phyloP scores from a whole-genome alignment of 2,113 vertebrate genomes.

The Actenoides hombroni region DNA sequence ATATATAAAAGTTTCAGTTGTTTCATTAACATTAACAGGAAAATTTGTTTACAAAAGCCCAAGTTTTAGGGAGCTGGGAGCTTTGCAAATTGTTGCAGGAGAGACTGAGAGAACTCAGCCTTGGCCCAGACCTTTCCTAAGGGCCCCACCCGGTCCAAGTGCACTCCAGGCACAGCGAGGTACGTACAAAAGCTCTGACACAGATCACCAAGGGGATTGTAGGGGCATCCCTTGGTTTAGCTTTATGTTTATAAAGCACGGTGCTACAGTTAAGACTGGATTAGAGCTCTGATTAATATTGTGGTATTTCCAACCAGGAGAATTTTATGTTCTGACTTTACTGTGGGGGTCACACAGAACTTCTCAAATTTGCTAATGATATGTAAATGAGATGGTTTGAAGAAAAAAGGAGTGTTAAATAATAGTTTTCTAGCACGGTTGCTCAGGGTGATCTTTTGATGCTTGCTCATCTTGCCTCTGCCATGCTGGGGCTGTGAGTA shows the following conservation, averaged over 20 bases:
- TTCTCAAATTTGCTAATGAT: neutral
- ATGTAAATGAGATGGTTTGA: neutral
- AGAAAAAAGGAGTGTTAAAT: neutral
- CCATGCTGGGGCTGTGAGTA: neutral
- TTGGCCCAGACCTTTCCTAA: neutral
- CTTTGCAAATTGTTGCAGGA: neutral
- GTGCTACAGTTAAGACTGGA: neutral
- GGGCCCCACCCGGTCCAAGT: neutral
- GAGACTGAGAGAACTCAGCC: fast-evolving
- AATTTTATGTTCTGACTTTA: neutral
- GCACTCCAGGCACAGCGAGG: neutral
- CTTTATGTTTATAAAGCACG: neutral
- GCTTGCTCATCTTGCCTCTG: neutral
- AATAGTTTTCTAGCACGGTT: fast-evolving
- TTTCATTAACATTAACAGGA: neutral
- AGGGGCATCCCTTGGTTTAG: neutral
- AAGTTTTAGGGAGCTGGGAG: neutral
- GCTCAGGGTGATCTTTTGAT: neutral
- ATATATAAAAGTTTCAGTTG: neutral
- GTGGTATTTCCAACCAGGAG: neutral
- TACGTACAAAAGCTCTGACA: neutral
- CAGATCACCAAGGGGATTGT: neutral
- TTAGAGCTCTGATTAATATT: neutral
- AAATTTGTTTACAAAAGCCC: neutral
- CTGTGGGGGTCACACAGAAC: neutral